Evolutionary conservation across 2,797 vertebrate genomes (phyloP), one percentile per base, ranked within the genome.

Genomic region (Sphenodon punctatus): DNA sequence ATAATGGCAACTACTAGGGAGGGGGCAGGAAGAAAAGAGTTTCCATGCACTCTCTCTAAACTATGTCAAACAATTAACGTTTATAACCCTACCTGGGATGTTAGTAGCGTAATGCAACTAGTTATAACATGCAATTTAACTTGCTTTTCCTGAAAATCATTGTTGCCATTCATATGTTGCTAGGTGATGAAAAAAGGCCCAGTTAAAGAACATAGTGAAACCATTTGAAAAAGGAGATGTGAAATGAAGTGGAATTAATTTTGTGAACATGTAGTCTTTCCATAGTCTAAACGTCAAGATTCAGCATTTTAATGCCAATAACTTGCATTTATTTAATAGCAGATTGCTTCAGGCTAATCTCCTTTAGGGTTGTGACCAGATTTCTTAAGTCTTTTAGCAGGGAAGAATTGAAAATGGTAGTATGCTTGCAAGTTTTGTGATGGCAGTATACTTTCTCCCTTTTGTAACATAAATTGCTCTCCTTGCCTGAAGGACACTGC

Each of bases 121-220:
- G 32, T 23, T 2, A 67, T 43, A 34, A 38, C 10, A 1, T 1
- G 2, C 4, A 0, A 10, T 17, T 2, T 2, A 49, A 61, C 25
- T 38, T 2, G 45, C 3, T 19, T 63, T 43, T 69, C 69, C 69
- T 23, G 30, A n/a, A 53, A 14, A 41, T 72, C 22, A 5, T 67
- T 73, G 70, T 59, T 88, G 88, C 75, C 43, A 3, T 65, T 66
- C 75, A 58, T 2, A 0, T 53, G 88, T 86, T 80, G 70, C 86
- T 90, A 92, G 88, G 90, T 82, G 89, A 89, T 89, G 89, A n/a
- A 87, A 84, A 91, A 77, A 89, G 88, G 84, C 79, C 84, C 78
- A 89, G 86, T 65, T 2, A 78, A 87, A 66, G 81, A 48, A 36
- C 23, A 20, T 55, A 13, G 6, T 10, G 48, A 64, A 75, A 4